Percentiles rank a stretch among this genome's conserved stretches.
Evolutionary conservation across 2,797 vertebrate genomes (phyloP).

Genomic region (Tadarida brasiliensis): DNA sequence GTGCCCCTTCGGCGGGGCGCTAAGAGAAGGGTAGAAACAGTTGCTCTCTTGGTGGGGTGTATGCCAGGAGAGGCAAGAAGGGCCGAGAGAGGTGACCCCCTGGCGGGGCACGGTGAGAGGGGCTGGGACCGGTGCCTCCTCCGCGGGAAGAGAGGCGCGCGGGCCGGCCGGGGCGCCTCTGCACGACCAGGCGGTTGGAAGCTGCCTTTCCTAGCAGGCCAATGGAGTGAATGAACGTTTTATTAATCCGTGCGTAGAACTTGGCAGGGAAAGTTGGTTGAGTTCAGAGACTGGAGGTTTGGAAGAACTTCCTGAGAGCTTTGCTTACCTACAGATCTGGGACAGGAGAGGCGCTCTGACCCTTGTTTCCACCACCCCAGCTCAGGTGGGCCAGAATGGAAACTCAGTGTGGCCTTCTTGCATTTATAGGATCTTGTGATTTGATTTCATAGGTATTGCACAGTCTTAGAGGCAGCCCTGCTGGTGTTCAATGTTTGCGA

Average conservation of each 20-base stretch:
- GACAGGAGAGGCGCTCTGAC: rapidly evolving
- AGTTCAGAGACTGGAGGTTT: background rate
- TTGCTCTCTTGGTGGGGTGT: background rate
- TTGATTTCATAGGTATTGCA: background rate
- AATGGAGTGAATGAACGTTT: conserved; percentile 5
- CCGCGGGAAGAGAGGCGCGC: background rate
- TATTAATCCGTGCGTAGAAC: background rate
- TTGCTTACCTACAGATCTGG: background rate
- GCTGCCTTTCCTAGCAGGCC: background rate
- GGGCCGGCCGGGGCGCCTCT: background rate
- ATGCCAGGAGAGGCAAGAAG: background rate
- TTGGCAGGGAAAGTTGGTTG: conserved; percentile 49
- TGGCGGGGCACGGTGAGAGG: background rate
- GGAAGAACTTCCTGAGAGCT: conserved; percentile 52
- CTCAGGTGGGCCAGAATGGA: background rate
- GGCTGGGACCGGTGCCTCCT: no score
- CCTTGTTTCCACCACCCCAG: background rate
- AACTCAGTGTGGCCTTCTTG: background rate
- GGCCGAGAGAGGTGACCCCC: background rate
- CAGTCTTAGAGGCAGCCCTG: background rate
- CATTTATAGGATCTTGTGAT: background rate
- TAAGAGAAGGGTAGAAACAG: background rate
- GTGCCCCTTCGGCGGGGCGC: background rate
- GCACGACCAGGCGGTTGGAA: background rate
- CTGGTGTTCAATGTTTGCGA: background rate